A percentile compares a stretch with the other conserved stretches of the same genome.
phyloP scores from a whole-genome alignment of 2,797 vertebrate species.

The Chloroceryle inda region DNA sequence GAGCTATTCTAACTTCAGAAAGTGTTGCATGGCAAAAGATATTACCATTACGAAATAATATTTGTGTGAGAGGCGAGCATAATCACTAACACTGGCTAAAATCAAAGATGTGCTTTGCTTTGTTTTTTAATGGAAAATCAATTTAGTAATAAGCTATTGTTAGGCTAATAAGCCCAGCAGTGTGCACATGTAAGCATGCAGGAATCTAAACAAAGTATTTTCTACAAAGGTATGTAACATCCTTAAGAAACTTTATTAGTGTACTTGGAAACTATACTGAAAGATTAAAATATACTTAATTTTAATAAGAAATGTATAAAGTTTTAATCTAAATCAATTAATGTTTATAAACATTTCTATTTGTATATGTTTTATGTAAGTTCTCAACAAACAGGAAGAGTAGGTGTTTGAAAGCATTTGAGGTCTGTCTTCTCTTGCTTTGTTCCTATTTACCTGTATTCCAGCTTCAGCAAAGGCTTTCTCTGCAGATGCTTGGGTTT shows the following conservation, averaged over 20 bases:
- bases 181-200: neutral
- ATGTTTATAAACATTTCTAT: neutral
- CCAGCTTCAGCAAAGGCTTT: neutral
- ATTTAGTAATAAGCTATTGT: neutral
- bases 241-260: neutral
- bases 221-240: neutral
- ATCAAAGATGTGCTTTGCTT: conserved; percentile 14
- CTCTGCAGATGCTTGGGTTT: neutral
- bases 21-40: conserved; percentile 36
- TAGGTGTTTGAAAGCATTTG: neutral
- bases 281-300: neutral
- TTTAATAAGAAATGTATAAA: neutral
- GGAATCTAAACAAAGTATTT: conserved; percentile 12
- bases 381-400: neutral
- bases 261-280: neutral
- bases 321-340: neutral
- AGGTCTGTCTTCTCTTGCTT: neutral
- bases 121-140: conserved; percentile 40
- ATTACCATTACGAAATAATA: neutral
- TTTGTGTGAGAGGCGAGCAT: neutral
- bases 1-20: conserved; percentile 15
- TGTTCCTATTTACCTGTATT: neutral
- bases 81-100: conserved; percentile 50
- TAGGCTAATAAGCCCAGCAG: conserved; percentile 6
- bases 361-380: neutral